Percentiles rank a stretch among this genome's conserved stretches.
phyloP scores from a whole-genome alignment of 1,140 invertebrate genomes.

The Hyles vespertilio region DNA sequence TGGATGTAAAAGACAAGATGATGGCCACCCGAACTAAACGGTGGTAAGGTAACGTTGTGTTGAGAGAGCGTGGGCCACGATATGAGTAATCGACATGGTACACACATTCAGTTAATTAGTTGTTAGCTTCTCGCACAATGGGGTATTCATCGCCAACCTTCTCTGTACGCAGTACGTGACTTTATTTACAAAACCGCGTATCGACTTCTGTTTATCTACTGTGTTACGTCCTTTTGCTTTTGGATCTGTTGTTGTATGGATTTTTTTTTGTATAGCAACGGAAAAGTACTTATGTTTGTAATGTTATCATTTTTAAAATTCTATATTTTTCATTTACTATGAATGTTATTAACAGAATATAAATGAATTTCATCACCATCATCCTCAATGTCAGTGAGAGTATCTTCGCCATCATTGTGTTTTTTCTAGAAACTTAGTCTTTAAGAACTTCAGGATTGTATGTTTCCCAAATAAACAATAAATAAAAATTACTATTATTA shows the following conservation, averaged over 20 bases:
- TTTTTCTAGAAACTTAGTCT: too few relatives aligned
- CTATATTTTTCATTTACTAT: too few relatives aligned
- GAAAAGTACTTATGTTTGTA: too few relatives aligned
- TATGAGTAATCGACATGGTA: slow-evolving; percentile 57
- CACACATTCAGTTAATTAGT: slow-evolving; percentile 50
- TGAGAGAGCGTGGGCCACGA: slow-evolving; percentile 50
- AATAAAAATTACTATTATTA: too few relatives aligned
- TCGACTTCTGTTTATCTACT: background rate
- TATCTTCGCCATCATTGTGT: too few relatives aligned
- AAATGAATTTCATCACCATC: background rate
- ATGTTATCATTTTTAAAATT: too few relatives aligned
- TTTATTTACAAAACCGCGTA: slow-evolving; percentile 3
- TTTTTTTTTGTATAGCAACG: too few relatives aligned
- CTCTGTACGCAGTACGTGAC: slow-evolving; percentile 1
- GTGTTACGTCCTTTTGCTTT: background rate
- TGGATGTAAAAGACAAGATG: too few relatives aligned
- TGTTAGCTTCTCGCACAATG: slow-evolving; percentile 34
- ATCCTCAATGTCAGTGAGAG: background rate
- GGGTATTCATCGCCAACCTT: slow-evolving; percentile 15
- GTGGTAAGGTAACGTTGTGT: slow-evolving; percentile 48
- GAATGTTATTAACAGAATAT: too few relatives aligned
- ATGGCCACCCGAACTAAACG: slow-evolving; percentile 30
- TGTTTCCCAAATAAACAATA: too few relatives aligned
- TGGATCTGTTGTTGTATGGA: background rate
- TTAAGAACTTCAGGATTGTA: too few relatives aligned